Evolutionary conservation across 2,797 vertebrate genomes (phyloP), one percentile per base, ranked within the genome.

Genomic region (Heterohyrax brucei): DNA sequence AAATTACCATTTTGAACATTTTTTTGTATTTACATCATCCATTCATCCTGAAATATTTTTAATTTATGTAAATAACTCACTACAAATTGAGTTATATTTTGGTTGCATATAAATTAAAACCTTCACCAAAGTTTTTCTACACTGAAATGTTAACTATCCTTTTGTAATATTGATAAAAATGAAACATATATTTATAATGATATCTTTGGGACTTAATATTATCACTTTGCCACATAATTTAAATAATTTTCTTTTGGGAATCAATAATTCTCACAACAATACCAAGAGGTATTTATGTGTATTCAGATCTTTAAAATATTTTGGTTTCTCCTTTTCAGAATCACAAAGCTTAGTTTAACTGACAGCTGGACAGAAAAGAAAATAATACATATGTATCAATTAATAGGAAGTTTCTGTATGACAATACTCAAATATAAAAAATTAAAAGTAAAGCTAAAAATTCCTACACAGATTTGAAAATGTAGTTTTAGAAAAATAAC

Each of bases 1-100:
- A 83, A 87, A 95, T 50, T 66, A 56, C 0, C 10, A 62, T 26
- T 77, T 1, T 75, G 30, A 88, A 48, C 94, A 64, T 62, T 90
- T 68, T 68, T 91, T 50, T 85, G 89, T 96, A 77, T 44, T 90
- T 33, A 85, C 0, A 5, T 90, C 5, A 90, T 5, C 24, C 79
- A 80, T 21, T 95, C 81, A 92, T 3, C 24, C 10, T 79, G 70
- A 94, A 78, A 92, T 89, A 76, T 33, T 68, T 87, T 96, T 78
- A 1, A 3, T 70, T 95, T 78, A 50, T 62, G 50, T 87, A 94
- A 87, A 77, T 46, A 83, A 68, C 16, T 90, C 26, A 82, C 46
- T 93, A 3, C 77, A 81, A 89, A 91, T 68, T 89, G 22, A 39
- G 10, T 18, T 89, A 68, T 72, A 80, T 75, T 48, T 66, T n/a